Base-by-base conservation (phyloP, 2,797 vertebrate genomes). In the Leptoclinus maculatus region DNA sequence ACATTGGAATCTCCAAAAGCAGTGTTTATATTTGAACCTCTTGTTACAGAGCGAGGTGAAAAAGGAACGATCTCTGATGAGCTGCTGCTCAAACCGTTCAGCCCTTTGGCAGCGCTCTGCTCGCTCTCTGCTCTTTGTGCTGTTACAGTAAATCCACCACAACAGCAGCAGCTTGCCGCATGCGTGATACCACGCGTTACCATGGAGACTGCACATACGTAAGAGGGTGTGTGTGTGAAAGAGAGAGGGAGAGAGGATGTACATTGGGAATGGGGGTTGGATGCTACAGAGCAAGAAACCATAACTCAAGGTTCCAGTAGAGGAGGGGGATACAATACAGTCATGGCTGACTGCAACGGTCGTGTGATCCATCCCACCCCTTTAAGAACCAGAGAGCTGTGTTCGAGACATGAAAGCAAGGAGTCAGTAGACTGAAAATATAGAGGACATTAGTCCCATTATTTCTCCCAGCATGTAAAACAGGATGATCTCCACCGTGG, bases 191-290 rank as follows among this genome's bases (percentile, higher is more conserved):
- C 88, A 89, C 49, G 29, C 65, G 93, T 96, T 95, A 82, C 93
- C 94, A 95, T 95, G 94, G 94, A 90, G 93, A 95, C 94, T 80
- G 89, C 87, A 91, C 89, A 93, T 92, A 93, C 87, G 87, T 88
- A 93, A 89, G 79, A 83, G 83, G 57, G 85, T 76, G 83, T 83
- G 86, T 79, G 85, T 81, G 82, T 76, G 27, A 43, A 73, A 21
- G 74, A 32, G 65, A 25, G 57, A 59, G 67, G 58, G 43, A n/a
- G 66, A 39, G 75, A 63, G 72, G 73, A 66, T 72, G 70, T 66
- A 57, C 3, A 29, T 53, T 72, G 69, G 75, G 69, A 66, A 87
- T 84, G 89, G 91, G 90, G 91, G 89, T 87, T 89, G 86, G 89
- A 84, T 83, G 71, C 85, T 82, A 76, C 51, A 72, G 66, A 83